Base-by-base conservation (phyloP, 2,888 invertebrate species). In the Eupithecia inturbata region DNA sequence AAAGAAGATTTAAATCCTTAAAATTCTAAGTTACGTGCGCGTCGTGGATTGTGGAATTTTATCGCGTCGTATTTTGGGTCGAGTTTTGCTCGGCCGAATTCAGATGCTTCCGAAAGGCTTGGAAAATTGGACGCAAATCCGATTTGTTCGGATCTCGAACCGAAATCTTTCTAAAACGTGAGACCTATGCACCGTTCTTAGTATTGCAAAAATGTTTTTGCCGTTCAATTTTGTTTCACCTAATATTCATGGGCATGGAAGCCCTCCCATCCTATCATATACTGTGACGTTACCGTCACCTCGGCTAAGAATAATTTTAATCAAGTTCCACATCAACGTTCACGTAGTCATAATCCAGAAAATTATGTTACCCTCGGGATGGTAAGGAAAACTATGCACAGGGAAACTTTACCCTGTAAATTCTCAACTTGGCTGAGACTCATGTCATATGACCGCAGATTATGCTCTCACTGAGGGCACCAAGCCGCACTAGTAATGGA, bases 91-190 rank as follows among this genome's bases (percentile, higher is more conserved):
- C 84, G 81, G 83, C 84, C 84, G 85, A 86, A 87, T 88, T 87
- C 84, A 83, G 76, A 78, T 86, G 88, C 88, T 90, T 87, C 88
- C 84, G 86, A 91, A 90, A 92, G 89, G 92, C 91, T 91, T 87
- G 87, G 89, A 91, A 90, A 92, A 93, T 93, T 92, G 91, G 90
- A 92, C 89, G 90, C 88, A 92, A 93, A 93, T 93, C 92, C 89
- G 92, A 93, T 93, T 92, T 92, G 88, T 88, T 80, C 85, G 87
- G 84, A 88, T 89, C 83, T 84, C 80, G 83, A 80, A 83, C 84
- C 84, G 82, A 87, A 88, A 88, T 89, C 84, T 88, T 85, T 79
- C 80, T 84, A 84, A 88, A 88, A 82, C 79, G 83, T 82, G 82
- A 83, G 86, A 87, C 85, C 86, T 84, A 82, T 84, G 85, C 85